Conservation (phyloP, 2,113 vertebrate genomes). For the Limnothrissa miodon region DNA sequence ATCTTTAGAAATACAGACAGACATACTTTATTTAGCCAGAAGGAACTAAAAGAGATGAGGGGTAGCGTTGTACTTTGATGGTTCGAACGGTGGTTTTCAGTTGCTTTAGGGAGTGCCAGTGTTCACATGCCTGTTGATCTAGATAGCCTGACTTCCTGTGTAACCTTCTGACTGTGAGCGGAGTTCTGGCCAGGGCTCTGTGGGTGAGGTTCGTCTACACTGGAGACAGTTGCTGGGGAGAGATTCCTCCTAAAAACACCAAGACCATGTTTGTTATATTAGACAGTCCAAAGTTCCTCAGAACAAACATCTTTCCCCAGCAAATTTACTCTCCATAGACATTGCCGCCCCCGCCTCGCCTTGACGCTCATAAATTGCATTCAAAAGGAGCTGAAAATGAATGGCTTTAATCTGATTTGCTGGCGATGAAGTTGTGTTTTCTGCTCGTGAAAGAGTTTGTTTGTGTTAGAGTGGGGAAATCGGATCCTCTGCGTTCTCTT, state of each 20-base stretch:
- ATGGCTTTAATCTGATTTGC: neutral
- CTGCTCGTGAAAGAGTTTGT: neutral
- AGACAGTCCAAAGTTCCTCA: neutral
- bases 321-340: neutral
- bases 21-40: no score
- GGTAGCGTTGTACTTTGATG: neutral
- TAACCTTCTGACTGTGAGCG: slow-evolving; percentile 45
- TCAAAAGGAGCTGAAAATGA: neutral
- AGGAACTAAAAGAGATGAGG: no score
- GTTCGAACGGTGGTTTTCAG: neutral
- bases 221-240: neutral
- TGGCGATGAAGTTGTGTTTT: neutral
- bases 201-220: neutral
- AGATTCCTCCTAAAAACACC: neutral
- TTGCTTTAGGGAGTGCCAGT: slow-evolving; percentile 12
- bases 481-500: neutral
- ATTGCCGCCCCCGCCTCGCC: neutral
- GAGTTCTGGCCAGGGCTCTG: neutral
- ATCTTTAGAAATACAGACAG: no score
- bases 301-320: neutral
- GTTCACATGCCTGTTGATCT: slow-evolving; percentile 55
- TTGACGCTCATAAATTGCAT: neutral
- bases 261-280: neutral
- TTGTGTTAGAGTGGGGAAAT: neutral
- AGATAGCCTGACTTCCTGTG: slow-evolving; percentile 68